These are phyloP conservation scores for Pachyseris speciosa DNA, from an alignment of 64 coral and sea anemone genomes.

Conservation along the genomic window DNA sequence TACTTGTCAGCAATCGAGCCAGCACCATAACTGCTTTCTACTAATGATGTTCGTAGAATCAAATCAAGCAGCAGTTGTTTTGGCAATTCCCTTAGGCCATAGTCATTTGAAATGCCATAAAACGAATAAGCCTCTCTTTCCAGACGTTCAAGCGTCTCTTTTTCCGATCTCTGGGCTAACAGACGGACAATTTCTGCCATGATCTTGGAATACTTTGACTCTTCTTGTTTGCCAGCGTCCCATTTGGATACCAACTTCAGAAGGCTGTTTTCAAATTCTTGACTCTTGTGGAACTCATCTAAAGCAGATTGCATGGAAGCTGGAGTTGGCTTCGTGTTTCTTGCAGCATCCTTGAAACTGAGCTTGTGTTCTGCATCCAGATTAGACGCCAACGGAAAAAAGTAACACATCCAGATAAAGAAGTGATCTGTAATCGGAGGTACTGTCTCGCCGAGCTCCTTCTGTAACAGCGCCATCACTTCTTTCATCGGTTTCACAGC, in stretches of 20 bases:
- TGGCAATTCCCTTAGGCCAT: constrained; percentile 24
- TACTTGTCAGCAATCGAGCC: constrained; percentile 52
- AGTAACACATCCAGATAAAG: constrained; percentile 76
- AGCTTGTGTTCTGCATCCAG: constrained; percentile 57
- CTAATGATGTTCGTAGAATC: constrained; percentile 50
- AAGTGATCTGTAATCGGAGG: constrained; percentile 51
- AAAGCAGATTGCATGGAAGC: constrained; percentile 3
- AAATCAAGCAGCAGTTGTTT: constrained; percentile 50
- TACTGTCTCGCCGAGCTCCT: constrained; percentile 71
- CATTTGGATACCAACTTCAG: neutral
- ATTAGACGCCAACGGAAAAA: constrained; percentile 17
- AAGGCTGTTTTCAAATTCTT: neutral
- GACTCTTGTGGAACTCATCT: constrained; percentile 22
- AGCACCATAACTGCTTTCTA: constrained; percentile 38
- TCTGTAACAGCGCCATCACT: constrained; percentile 57
- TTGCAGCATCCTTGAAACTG: constrained; percentile 39
- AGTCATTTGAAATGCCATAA: constrained; percentile 12
- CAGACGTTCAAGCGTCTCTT: constrained; percentile 1
- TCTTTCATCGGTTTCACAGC: constrained; percentile 50
- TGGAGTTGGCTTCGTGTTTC: constrained; percentile 50
- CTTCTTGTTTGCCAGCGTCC: neutral
- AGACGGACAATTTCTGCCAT: constrained; percentile 1
- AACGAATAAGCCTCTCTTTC: constrained; percentile 5
- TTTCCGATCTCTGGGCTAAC: constrained; percentile 38
- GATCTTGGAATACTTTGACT: neutral